Evolutionary conservation across 2,797 vertebrate species (phyloP), one percentile per base, ranked within the genome.

Genomic region (Perdix hodgsoniae): DNA sequence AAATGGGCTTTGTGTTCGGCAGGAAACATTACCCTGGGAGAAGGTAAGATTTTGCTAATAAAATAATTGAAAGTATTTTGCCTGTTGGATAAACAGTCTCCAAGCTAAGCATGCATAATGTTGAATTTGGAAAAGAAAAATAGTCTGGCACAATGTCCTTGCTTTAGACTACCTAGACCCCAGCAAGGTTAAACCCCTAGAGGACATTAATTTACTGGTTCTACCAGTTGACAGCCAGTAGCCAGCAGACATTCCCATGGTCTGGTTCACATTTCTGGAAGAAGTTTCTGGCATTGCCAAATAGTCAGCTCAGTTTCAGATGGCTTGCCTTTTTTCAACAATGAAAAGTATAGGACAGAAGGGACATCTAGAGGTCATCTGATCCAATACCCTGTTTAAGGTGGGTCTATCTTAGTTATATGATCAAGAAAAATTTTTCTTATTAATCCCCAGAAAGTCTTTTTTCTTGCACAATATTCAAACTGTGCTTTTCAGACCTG

Each of bases 231-330:
- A 35, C n/a, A 78, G 40, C 45, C 52, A 45, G 56, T 29, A 61
- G 57, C 35, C 52, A 52, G 8, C 5, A 64, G 70, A 65, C 5
- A 10, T 74, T 71, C 37, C 47, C 9, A n/a, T 27, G 37, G 19
- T 69, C 63, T 88, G 66, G 14, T 63, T 83, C 66, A 60, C 27
- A 37, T 64, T 88, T 81, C 61, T 86, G 61, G 45, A 23, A 44
- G 57, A 78, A 69, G 57, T 44, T 77, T 84, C 67, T 63, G 69
- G 26, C 33, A 29, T 11, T 83, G 44, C 15, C 23, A 42, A 33
- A 26, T 40, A 76, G 22, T 45, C 65, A 72, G 31, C 52, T 57
- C 54, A 61, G 26, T 63, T 35, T 70, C 44, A 56, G 27, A 13
- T 81, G 22, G 14, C 39, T 44, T 27, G 12, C 12, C 15, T 35